Evolutionary conservation across 2,888 invertebrate genomes (phyloP), one percentile per base, ranked within the genome.

Genomic region (Hoplodrina blanda): DNA sequence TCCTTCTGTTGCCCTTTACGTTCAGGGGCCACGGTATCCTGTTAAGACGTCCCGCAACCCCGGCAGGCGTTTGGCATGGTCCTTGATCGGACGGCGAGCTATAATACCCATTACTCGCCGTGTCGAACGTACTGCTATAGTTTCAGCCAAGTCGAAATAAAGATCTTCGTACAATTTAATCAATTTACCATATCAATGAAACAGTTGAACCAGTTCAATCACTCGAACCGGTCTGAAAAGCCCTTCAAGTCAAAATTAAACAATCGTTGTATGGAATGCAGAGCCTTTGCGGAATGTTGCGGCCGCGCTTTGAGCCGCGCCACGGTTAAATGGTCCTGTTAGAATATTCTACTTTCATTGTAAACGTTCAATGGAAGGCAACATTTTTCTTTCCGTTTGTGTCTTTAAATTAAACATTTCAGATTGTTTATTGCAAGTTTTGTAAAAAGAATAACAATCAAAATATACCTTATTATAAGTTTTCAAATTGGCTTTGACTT

Each of bases 301-400:
- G 89, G 88, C 80, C 78, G 52, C 79, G 76, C 86, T 90, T 89
- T 88, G 88, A 86, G 78, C 82, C 80, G 61, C 69, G 72, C 55
- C 66, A 59, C 55, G 65, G 69, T 69, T 81, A 80, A 84, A 84
- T 77, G 74, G 70, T 73, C 76, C 81, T 71, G 85, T 83, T 85
- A 78, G 83, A 82, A 85, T 82, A 81, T 81, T 79, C 70, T 71
- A 66, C 62, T 73, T 69, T 78, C 68, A 78, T 73, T 44, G 62
- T 60, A 68, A 62, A 76, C 69, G 62, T 73, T 72, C 55, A 50
- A 74, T 78, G 19, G 37, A 63, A 30, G n/a, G n/a, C 11, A n/a
- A 57, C 37, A 44, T 52, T 54, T 61, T 66, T 69, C 46, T 17
- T 65, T 41, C 25, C 25, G 10, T 52, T 17, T 62, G 13, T 46